Percentiles rank a stretch among this genome's conserved stretches.
Conservation (phyloP, 2,797 vertebrate species). For the Megalops cyprinoides region DNA sequence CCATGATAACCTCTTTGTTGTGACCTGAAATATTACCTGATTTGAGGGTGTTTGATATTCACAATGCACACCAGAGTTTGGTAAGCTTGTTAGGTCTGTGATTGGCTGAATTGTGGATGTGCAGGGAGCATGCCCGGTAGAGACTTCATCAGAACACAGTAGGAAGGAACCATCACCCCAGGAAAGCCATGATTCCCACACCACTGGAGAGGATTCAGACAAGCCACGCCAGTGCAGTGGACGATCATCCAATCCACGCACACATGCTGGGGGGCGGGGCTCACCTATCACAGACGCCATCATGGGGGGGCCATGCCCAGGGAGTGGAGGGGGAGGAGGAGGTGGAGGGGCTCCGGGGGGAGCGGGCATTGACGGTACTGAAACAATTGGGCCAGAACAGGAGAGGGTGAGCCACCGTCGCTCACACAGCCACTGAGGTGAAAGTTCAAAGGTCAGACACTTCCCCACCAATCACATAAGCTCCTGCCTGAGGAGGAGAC, state of each 20-base stretch:
- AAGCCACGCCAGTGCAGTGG: background rate
- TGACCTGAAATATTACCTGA: no score
- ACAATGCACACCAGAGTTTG: no score
- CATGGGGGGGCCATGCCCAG: conserved; percentile 63
- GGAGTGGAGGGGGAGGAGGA: conserved; percentile 54
- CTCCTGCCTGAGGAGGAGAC: background rate
- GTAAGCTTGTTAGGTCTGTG: no score
- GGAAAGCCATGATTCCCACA: background rate
- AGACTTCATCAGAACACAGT: conserved; percentile 1
- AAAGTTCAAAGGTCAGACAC: background rate
- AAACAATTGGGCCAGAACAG: conserved; percentile 74
- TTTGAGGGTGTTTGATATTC: no score
- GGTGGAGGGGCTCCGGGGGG: conserved; percentile 67
- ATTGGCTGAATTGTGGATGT: no score
- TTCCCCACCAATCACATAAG: background rate
- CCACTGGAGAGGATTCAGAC: background rate
- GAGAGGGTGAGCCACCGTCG: conserved; percentile 54
- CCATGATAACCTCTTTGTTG: no score
- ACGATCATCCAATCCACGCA: conserved; percentile 18
- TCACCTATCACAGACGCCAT: conserved; percentile 81
- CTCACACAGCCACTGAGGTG: background rate
- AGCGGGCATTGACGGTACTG: conserved; percentile 80
- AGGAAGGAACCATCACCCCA: conserved; percentile 25
- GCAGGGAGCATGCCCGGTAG: no score
- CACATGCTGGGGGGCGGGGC: conserved; percentile 54